These are phyloP conservation scores for Campoletis raptor DNA, from an alignment of 2,888 invertebrate species.

Conservation along the genomic window DNA sequence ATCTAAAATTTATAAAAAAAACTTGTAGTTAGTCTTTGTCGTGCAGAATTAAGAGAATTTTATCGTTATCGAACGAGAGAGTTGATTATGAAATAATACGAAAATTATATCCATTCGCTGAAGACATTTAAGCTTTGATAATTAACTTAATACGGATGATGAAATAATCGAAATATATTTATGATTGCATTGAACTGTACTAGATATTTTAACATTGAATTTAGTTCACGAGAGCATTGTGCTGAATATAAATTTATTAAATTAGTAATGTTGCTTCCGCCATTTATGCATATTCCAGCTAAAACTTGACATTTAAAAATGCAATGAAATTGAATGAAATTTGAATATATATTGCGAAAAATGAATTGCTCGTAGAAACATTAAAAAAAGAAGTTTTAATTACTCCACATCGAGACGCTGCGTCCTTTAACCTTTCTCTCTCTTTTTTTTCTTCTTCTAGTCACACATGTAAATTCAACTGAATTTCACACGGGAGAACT, in stretches of 20 bases:
- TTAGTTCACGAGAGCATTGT: not conserved
- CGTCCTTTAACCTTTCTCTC: not conserved
- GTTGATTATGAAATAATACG: not conserved
- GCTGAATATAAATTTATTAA: not conserved
- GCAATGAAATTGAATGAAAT: not conserved
- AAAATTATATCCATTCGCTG: not conserved
- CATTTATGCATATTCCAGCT: not conserved
- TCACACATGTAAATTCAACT: not conserved
- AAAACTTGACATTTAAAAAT: not conserved
- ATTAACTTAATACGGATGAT: not conserved
- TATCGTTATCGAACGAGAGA: not conserved
- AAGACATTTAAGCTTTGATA: not conserved
- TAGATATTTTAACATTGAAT: not conserved
- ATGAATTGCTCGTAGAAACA: not conserved
- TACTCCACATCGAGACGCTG: constrained; percentile 5
- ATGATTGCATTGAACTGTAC: not conserved
- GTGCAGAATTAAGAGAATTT: too few relatives aligned
- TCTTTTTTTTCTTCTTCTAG: not conserved
- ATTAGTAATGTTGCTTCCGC: not conserved
- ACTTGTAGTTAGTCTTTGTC: not conserved
- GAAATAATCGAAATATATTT: not conserved
- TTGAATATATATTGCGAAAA: constrained; percentile 2
- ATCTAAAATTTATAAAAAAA: not conserved
- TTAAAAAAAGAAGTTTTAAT: not conserved
- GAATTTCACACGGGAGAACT: constrained; percentile 2